A percentile compares a stretch with the other conserved stretches of the same genome.
These are phyloP conservation scores for Notechis scutatus DNA, from an alignment of 2,113 vertebrate species.

Conservation along the genomic window DNA sequence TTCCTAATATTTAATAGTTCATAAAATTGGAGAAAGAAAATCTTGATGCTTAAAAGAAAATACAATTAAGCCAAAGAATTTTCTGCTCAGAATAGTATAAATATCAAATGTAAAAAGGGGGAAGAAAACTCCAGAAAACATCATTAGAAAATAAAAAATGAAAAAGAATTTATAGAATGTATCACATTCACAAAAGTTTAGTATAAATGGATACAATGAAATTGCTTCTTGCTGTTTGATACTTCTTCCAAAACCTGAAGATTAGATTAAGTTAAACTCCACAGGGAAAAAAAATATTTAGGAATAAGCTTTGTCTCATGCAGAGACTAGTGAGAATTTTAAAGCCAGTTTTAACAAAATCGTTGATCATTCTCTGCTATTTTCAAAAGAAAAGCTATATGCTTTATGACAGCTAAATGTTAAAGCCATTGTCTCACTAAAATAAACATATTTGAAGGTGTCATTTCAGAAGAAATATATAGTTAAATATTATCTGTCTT, in stretches of 20 bases:
- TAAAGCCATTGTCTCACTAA: background rate
- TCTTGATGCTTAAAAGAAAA: constrained; percentile 1
- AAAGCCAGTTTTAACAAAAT: constrained; percentile 1
- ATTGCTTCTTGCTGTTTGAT: accelerated
- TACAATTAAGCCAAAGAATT: background rate
- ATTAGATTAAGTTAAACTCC: background rate
- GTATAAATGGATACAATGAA: background rate
- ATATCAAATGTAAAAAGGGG: constrained; percentile 1
- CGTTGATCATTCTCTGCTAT: background rate
- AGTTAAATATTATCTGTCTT: constrained; percentile 55
- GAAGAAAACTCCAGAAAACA: background rate
- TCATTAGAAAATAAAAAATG: background rate
- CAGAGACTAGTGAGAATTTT: background rate
- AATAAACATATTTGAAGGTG: background rate
- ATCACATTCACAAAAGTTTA: background rate
- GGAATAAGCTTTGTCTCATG: background rate
- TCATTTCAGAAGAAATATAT: background rate
- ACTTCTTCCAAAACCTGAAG: constrained; percentile 12
- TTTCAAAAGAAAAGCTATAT: background rate
- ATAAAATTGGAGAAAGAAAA: background rate
- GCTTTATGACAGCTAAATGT: background rate
- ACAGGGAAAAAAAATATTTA: background rate
- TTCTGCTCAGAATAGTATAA: constrained; percentile 10
- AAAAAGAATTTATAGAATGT: background rate
- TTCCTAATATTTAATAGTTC: background rate